A percentile compares a stretch with the other conserved stretches of the same genome.
These are phyloP conservation scores for Arion vulgaris DNA, from an alignment of 1,140 invertebrate species.

Conservation along the genomic window DNA sequence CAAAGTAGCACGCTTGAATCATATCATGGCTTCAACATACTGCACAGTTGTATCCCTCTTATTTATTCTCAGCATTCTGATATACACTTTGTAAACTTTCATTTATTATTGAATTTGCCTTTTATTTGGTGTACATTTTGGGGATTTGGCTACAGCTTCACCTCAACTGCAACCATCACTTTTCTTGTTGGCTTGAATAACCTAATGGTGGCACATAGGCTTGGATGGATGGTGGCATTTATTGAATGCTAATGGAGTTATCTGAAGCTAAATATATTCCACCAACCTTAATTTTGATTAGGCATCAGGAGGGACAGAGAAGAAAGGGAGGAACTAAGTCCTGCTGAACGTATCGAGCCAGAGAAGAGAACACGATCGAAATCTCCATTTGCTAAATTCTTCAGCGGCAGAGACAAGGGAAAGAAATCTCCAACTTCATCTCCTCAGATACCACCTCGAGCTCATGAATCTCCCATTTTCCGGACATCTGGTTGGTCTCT, in stretches of 20 bases:
- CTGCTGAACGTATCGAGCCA: background rate
- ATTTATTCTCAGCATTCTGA: background rate
- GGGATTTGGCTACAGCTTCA: background rate
- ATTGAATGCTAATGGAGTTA: background rate
- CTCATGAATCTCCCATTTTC: background rate
- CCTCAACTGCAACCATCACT: background rate
- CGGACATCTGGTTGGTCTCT: constrained; percentile 22
- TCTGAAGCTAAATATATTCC: background rate
- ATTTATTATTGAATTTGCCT: background rate
- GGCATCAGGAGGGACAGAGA: constrained; percentile 15
- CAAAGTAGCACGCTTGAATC: too few species aligned
- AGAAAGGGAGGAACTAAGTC: background rate
- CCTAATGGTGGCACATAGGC: constrained; percentile 2
- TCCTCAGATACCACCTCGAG: background rate
- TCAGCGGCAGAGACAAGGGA: constrained; percentile 51
- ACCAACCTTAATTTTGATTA: constrained; percentile 33
- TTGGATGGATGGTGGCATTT: constrained; percentile 4
- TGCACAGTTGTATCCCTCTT: background rate
- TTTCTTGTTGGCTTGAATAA: constrained; percentile 1
- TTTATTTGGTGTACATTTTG: background rate
- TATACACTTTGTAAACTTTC: background rate
- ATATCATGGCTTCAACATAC: too few species aligned
- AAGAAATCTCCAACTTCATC: background rate
- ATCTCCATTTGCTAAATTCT: constrained; percentile 64
- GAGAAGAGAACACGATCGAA: constrained; percentile 58